phyloP scores from a whole-genome alignment of 2,797 vertebrate genomes.

The Tapera naevia region DNA sequence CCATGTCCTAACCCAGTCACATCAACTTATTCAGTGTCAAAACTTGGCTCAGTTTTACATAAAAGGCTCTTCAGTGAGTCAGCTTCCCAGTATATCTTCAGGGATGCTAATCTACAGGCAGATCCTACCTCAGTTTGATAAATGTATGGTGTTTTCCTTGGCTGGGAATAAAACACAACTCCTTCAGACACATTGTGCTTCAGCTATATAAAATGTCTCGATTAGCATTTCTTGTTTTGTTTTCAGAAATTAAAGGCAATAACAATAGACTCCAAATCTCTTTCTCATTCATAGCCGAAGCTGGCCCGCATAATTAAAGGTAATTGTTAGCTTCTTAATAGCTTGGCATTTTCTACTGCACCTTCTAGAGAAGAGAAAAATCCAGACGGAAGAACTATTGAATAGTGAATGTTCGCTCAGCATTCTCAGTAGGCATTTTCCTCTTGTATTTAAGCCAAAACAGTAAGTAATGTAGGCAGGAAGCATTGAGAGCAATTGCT shows the following conservation, averaged over 20 bases:
- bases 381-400: neutral
- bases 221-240: conserved; percentile 14
- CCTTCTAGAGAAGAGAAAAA: conserved; percentile 18
- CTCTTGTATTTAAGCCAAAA: conserved; percentile 29
- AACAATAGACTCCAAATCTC: neutral
- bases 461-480: conserved; percentile 20
- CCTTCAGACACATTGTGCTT: neutral
- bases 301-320: neutral
- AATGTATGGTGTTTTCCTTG: neutral
- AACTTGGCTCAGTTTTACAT: conserved; percentile 12
- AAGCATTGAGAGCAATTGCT: conserved; percentile 29
- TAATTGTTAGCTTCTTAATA: conserved; percentile 24
- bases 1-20: conserved; percentile 18
- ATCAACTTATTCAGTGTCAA: conserved; percentile 4
- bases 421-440: neutral
- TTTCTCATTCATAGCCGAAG: neutral
- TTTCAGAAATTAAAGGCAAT: conserved; percentile 18
- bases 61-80: neutral
- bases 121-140: neutral
- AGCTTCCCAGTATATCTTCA: conserved; percentile 7
- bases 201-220: neutral
- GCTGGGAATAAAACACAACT: conserved; percentile 1
- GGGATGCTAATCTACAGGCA: neutral
- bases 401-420: neutral
- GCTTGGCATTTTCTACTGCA: neutral